Percentiles rank a stretch among this genome's conserved stretches.
Evolutionary conservation across 2,113 vertebrate genomes (phyloP).

Genomic region (Muscicapa adusta): DNA sequence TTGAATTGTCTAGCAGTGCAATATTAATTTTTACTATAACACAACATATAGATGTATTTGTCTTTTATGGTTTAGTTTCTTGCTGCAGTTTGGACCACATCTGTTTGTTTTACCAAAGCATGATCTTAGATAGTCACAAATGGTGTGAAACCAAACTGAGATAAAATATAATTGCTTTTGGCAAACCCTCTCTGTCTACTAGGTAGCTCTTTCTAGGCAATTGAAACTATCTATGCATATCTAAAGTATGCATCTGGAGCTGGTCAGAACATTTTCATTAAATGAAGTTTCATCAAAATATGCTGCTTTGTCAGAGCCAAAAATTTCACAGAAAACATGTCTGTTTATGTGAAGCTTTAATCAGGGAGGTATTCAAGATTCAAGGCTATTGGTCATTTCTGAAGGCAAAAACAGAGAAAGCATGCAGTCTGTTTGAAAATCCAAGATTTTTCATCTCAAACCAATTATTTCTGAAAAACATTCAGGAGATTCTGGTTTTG

Average conservation of each 20-base stretch:
- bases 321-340: neutral
- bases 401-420: neutral
- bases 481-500: neutral
- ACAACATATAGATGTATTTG: neutral
- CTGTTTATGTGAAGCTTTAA: neutral
- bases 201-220: conserved; percentile 3
- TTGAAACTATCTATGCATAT: neutral
- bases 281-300: neutral
- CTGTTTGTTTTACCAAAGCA: neutral
- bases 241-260: conserved; percentile 7
- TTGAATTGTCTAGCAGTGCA: neutral
- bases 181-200: neutral
- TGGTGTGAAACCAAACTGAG: neutral
- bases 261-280: neutral
- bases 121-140: conserved; percentile 18
- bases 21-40: neutral
- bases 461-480: neutral
- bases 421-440: neutral
- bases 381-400: neutral
- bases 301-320: neutral
- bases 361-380: neutral
- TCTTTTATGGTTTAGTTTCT: neutral
- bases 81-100: neutral
- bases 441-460: neutral
- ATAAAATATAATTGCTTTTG: conserved; percentile 53